Base-by-base conservation (phyloP, 2,113 vertebrate species). In the Rhodinocichla rosea region DNA sequence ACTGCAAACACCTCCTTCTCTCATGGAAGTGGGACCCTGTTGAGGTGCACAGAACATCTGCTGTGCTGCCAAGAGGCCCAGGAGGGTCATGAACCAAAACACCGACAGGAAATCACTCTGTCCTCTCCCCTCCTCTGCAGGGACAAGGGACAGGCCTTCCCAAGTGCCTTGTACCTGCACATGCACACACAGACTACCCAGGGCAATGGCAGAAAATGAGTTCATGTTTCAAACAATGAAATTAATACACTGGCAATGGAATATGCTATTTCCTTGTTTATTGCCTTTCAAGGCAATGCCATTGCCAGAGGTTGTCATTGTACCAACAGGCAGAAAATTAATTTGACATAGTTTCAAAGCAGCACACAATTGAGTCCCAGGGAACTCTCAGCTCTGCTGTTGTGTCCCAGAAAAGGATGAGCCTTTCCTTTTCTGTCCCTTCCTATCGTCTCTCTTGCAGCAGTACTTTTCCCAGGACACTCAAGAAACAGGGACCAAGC, bases 231-330 rank as follows among this genome's bases (percentile, higher is more conserved):
- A 82, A 87, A 53, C 0, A 1, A 56, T 22, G 49, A 94, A 89
- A 96, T 95, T 84, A 92, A 95, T 87, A 84, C 30, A 5, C n/a
- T 11, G 39, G 88, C 86, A 89, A 50, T 23, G 71, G 80, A 97
- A 95, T 75, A 62, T 50, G 60, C 74, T 40, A 76, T 94, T 93
- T 60, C 59, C 65, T 62, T 92, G 90, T 94, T 92, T 92, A 89
- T 87, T 91, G 83, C 84, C 86, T 94, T 70, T 77, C 90, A 28
- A 92, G 40, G 42, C 90, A 50, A 83, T 35, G 67, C 86, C 87
- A n/a, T 87, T 2, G 49, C 92, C 89, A 91, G 92, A 87, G 92
- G 80, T 79, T 94, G 69, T 82, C 83, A 67, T 76, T 81, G 89
- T 47, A 91, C 77, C 79, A 92, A 81, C 28, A 27, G 52, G 57